Percentiles rank a stretch among this genome's conserved stretches.
Conservation (phyloP, 2,888 invertebrate genomes). For the Ophion obscuratus region DNA sequence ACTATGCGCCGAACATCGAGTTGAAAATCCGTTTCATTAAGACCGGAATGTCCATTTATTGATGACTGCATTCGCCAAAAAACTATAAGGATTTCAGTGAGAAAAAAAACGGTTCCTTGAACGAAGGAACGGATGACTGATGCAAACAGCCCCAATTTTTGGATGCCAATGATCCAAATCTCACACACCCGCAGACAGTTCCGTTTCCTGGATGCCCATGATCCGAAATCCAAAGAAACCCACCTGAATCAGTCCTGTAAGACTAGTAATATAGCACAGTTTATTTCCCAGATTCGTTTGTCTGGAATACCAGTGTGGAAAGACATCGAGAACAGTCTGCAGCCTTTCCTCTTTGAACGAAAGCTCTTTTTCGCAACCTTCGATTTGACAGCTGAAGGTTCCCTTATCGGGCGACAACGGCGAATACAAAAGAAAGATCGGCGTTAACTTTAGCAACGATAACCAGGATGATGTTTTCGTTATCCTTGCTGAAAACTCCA, state of each 20-base stretch:
- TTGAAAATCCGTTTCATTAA: no score
- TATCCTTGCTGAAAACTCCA: conserved; percentile 23
- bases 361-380: neutral
- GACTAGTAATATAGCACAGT: neutral
- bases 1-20: neutral
- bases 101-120: neutral
- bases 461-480: neutral
- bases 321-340: neutral
- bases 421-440: neutral
- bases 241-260: neutral
- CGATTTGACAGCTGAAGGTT: neutral
- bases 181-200: neutral
- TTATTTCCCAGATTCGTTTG: neutral
- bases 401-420: neutral
- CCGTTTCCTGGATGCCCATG: neutral
- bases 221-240: neutral
- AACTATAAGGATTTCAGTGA: neutral
- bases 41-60: no score
- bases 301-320: neutral
- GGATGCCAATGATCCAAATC: neutral
- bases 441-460: neutral
- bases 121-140: no score
- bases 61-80: neutral
- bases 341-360: neutral
- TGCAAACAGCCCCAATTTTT: neutral